Base-by-base conservation (phyloP, 2,113 vertebrate species). In the Centrocercus urophasianus region DNA sequence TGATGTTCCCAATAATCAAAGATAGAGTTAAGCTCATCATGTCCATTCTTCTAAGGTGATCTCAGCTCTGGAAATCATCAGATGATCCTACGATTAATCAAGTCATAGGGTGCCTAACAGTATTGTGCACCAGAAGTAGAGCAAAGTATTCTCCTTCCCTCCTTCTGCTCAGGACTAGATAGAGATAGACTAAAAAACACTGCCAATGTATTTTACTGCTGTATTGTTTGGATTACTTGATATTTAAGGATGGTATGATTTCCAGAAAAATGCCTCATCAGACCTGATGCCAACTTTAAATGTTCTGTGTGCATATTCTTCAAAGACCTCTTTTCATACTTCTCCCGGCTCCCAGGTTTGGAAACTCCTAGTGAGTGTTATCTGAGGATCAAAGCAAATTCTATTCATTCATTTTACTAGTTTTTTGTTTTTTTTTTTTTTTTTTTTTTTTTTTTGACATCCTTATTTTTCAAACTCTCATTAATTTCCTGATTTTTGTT, bases 381-480 rank as follows among this genome's bases (percentile, higher is more conserved):
- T 45, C 7, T 61, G 27, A 67, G 42, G 30, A 74, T 83, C 69
- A 65, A 10, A 93, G 24, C 2, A 42, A 83, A 65, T 27, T 86
- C n/a, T n/a, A 43, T 64, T 47, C 14, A 74, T 80, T 80, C 28
- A 47, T 92, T 82, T 42, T 27, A 72, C 22, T 34, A 34, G 34
- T 8, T 36, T 36, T 34, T 34, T 34, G 34, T 34, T 34, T 34
- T 34, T 34, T 34, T 34, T 34, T 34, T 34, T 34, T 34, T 34
- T 34, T 34, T 34, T 34, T 34, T 38, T 38, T 7, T 3, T 17
- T 19, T 3, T 2, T 1, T 2, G 0, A 5, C 50, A 52, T 47
- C 8, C 18, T 43, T 18, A 30, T 56, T 83, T 77, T 87, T 74
- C 45, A 66, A 18, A 22, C 21, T 73, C 42, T 30, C 56, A 13